Percentiles rank a stretch among this genome's conserved stretches.
Conservation (phyloP, 2,113 vertebrate species). For the Desmodus rotundus region DNA sequence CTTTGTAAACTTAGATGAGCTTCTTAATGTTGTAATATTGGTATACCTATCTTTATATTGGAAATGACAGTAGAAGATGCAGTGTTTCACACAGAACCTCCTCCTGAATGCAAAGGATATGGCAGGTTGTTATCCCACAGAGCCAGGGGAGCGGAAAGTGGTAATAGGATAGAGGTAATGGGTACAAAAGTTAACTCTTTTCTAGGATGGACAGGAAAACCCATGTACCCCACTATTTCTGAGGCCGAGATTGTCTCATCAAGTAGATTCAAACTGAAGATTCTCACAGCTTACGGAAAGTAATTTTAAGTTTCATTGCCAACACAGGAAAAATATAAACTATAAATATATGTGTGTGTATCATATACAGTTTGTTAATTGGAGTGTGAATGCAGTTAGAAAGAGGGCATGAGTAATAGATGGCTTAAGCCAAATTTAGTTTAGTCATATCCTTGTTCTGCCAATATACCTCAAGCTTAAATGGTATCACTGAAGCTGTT, state of each 20-base stretch:
- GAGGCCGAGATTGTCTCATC: constrained; percentile 39
- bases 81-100: not conserved
- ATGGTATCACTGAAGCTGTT: constrained; percentile 58
- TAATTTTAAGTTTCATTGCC: constrained; percentile 69
- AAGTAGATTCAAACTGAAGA: constrained; percentile 45
- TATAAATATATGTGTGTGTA: constrained; percentile 72
- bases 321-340: constrained; percentile 74
- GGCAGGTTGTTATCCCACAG: not conserved
- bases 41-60: not conserved
- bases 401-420: constrained; percentile 71
- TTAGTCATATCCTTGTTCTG: constrained; percentile 59
- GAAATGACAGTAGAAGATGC: not conserved
- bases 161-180: not conserved
- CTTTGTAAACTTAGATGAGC: not conserved
- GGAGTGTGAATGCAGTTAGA: constrained; percentile 70
- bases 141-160: not conserved
- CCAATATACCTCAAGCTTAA: constrained; percentile 68
- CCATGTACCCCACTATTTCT: not conserved
- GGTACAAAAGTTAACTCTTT: not conserved
- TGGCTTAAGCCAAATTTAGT: constrained; percentile 72
- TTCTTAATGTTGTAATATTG: not conserved
- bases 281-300: constrained; percentile 62
- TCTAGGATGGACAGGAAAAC: not conserved
- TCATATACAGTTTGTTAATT: constrained; percentile 74
- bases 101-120: not conserved